Conservation (phyloP, 2,113 vertebrate genomes). For the Brienomyrus longianalis region DNA sequence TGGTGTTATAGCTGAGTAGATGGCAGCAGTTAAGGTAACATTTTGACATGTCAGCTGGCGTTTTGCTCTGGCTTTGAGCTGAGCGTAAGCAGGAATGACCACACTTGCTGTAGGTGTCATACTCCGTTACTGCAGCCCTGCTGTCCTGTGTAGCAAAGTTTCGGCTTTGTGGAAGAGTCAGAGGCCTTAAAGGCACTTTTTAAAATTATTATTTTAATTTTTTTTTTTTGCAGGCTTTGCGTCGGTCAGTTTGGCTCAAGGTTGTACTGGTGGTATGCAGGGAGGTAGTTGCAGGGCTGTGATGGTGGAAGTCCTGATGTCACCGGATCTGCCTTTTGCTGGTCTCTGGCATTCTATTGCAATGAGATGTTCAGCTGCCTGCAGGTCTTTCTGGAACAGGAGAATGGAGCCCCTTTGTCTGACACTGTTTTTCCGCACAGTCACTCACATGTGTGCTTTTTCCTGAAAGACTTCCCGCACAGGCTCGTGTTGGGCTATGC, state of each 20-base stretch:
- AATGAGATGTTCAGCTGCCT: slow-evolving; percentile 30
- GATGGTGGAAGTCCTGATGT: neutral
- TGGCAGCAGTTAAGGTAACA: neutral
- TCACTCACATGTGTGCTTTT: neutral
- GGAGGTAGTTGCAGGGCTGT: neutral
- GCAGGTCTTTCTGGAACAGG: slow-evolving; percentile 56
- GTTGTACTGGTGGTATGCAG: neutral
- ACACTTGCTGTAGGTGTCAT: neutral
- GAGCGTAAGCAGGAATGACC: neutral
- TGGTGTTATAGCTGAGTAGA: neutral
- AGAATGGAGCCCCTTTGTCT: slow-evolving; percentile 34
- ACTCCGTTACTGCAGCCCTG: neutral
- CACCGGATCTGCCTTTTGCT: slow-evolving; percentile 33
- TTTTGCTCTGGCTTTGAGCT: neutral
- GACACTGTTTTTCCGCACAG: neutral
- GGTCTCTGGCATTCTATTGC: slow-evolving; percentile 52
- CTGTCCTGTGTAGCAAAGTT: neutral
- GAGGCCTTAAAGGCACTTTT: neutral
- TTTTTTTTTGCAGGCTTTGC: neutral
- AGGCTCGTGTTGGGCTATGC: neutral
- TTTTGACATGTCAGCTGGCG: neutral
- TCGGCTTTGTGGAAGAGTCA: neutral
- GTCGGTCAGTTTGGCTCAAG: neutral
- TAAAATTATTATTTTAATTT: too few relatives aligned
- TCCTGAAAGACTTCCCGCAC: neutral